These are phyloP conservation scores for Nomada ferruginata DNA, from an alignment of 2,888 invertebrate genomes.

Conservation along the genomic window DNA sequence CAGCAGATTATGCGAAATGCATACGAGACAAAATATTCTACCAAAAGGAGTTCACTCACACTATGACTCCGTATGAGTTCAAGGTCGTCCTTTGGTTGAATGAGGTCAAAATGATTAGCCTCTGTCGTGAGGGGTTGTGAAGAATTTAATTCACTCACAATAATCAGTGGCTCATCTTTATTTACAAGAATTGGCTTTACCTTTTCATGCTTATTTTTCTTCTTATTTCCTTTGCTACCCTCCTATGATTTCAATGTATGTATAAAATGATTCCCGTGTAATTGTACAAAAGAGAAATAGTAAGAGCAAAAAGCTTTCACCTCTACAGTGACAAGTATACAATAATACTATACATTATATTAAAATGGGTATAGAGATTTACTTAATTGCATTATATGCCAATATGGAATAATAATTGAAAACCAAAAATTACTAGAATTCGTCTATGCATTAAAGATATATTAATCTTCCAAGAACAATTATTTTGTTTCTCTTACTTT, in stretches of 20 bases:
- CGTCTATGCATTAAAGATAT: conserved; percentile 3
- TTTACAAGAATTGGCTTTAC: conserved; percentile 91
- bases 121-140: conserved; percentile 83
- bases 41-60: conserved; percentile 82
- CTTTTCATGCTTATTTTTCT: conserved; percentile 89
- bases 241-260: conserved; percentile 76
- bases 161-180: conserved; percentile 88
- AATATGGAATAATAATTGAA: neutral
- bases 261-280: conserved; percentile 76
- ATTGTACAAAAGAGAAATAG: conserved; percentile 22
- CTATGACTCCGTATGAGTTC: conserved; percentile 85
- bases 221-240: conserved; percentile 86
- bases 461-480: neutral
- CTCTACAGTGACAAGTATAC: conserved; percentile 21
- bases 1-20: conserved; percentile 39
- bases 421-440: neutral
- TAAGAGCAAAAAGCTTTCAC: conserved; percentile 36
- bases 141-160: conserved; percentile 79
- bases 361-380: conserved; percentile 53
- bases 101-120: conserved; percentile 91
- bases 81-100: conserved; percentile 92
- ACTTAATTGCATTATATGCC: conserved; percentile 5
- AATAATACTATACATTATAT: conserved; percentile 44
- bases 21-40: conserved; percentile 48
- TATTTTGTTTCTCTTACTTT: conserved; percentile 7